Conservation (phyloP, 2,888 invertebrate species). For the Habrosyne pyritoides region DNA sequence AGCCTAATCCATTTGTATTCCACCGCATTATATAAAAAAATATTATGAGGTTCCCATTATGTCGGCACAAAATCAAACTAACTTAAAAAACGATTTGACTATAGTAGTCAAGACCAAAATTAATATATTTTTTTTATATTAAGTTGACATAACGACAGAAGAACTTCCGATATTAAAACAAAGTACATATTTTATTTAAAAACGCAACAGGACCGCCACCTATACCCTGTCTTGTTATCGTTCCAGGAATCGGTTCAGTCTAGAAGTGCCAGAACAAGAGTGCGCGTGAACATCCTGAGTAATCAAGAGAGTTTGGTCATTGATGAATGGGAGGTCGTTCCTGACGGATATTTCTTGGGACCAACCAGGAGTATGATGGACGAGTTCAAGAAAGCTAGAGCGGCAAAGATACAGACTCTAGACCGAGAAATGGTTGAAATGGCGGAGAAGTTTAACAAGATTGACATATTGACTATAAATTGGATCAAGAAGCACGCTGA, state of each 20-base stretch:
- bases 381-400: neutral
- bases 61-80: too few relatives aligned
- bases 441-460: neutral
- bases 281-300: neutral
- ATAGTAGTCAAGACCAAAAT: too few relatives aligned
- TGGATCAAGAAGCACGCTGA: neutral
- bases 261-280: neutral
- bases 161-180: too few relatives aligned
- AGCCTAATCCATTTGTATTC: too few relatives aligned
- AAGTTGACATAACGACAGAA: too few relatives aligned
- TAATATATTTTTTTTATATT: too few relatives aligned
- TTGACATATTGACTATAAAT: neutral
- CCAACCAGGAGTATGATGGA: neutral
- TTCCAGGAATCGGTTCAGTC: neutral
- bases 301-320: neutral
- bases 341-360: neutral
- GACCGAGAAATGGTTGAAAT: neutral
- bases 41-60: too few relatives aligned
- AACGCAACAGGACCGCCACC: too few relatives aligned
- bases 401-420: neutral
- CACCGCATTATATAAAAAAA: too few relatives aligned
- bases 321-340: neutral
- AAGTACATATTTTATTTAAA: too few relatives aligned
- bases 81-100: too few relatives aligned
- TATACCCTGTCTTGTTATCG: too few relatives aligned